Conservation (phyloP, 2,888 invertebrate genomes). For the Phragmatobia fuliginosa region DNA sequence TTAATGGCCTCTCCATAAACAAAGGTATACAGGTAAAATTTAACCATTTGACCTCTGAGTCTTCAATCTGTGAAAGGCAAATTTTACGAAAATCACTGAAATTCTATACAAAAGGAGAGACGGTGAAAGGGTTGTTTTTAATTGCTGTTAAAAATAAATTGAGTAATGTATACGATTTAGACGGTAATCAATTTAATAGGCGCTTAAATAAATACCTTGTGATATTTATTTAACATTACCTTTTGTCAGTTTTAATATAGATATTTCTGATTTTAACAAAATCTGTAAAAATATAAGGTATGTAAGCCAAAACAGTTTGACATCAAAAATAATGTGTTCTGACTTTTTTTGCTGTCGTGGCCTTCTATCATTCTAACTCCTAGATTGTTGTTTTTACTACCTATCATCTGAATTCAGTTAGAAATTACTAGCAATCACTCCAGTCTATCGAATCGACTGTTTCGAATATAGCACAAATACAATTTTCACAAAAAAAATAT, state of each 20-base stretch:
- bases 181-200: conserved; percentile 6
- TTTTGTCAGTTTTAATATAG: not conserved
- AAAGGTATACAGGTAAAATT: too few relatives aligned
- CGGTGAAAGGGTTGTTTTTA: conserved; percentile 4
- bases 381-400: too few relatives aligned
- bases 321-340: too few relatives aligned
- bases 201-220: not conserved
- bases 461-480: too few relatives aligned
- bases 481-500: not conserved
- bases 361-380: too few relatives aligned
- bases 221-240: not conserved
- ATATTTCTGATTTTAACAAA: not conserved
- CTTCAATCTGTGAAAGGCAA: conserved; percentile 12
- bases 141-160: conserved; percentile 14
- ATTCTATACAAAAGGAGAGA: conserved; percentile 9
- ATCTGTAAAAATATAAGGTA: not conserved
- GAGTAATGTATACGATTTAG: not conserved
- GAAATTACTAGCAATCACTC: too few relatives aligned
- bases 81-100: conserved; percentile 13
- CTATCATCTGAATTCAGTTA: too few relatives aligned
- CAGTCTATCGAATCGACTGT: too few relatives aligned
- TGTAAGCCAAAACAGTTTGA: too few relatives aligned
- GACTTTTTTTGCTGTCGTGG: too few relatives aligned
- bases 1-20: too few relatives aligned
- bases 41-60: too few relatives aligned